Conservation (phyloP, 2,888 invertebrate genomes). For the Orchesella flavescens region DNA sequence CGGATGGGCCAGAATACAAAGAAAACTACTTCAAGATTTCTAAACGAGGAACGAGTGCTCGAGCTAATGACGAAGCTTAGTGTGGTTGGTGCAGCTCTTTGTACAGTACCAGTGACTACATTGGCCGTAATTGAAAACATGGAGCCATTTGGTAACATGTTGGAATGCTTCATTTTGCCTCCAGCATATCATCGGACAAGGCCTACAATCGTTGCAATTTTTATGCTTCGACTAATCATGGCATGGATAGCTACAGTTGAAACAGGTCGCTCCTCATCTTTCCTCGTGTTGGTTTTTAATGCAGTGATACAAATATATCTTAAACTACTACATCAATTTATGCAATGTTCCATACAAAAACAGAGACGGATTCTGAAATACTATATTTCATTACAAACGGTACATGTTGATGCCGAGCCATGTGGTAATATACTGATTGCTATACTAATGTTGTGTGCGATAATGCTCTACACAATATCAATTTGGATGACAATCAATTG, state of each 20-base stretch:
- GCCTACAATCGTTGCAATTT: background rate
- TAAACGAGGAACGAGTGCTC: background rate
- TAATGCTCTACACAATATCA: background rate
- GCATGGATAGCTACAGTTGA: conserved; percentile 5
- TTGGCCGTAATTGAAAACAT: conserved; percentile 7
- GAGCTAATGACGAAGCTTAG: background rate
- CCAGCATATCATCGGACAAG: background rate
- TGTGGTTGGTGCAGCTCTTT: background rate
- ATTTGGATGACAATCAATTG: conserved; percentile 24
- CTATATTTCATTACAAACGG: conserved; percentile 22
- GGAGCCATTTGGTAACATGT: conserved; percentile 7
- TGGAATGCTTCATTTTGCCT: conserved; percentile 27
- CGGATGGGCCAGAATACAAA: background rate
- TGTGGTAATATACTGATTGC: conserved; percentile 9
- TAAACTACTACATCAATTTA: background rate
- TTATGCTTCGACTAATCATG: conserved; percentile 10
- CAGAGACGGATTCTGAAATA: background rate
- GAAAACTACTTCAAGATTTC: background rate
- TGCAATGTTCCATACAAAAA: background rate
- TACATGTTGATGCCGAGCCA: conserved; percentile 22
- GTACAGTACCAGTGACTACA: background rate
- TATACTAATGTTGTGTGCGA: background rate
- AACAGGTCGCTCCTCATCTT: background rate
- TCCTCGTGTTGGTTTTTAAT: conserved; percentile 11
- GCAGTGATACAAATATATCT: conserved; percentile 30